Percentiles rank a stretch among this genome's conserved stretches.
phyloP scores from a whole-genome alignment of 2,113 vertebrate species.

The Neolamprologus brichardi region DNA sequence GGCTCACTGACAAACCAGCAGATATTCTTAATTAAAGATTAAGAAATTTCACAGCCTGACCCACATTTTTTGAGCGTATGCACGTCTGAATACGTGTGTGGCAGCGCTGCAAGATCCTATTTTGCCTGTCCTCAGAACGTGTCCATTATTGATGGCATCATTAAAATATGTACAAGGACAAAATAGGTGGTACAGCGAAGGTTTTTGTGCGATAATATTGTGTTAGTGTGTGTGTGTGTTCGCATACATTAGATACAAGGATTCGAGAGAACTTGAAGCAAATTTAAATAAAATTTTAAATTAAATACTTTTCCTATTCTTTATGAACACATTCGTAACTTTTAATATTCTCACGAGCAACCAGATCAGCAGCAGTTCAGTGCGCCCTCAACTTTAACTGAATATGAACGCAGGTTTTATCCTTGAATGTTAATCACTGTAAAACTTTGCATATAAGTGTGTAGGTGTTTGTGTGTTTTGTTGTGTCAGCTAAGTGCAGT shows the following conservation, averaged over 20 bases:
- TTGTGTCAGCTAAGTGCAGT: slow-evolving; percentile 57
- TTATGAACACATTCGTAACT: neutral
- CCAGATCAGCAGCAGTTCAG: neutral
- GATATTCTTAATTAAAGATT: slow-evolving; percentile 32
- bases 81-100: neutral
- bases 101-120: neutral
- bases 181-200: slow-evolving; percentile 27
- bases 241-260: neutral
- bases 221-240: neutral
- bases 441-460: slow-evolving; percentile 17
- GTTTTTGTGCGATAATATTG: neutral
- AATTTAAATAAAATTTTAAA: fast-evolving
- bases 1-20: neutral
- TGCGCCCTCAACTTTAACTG: neutral
- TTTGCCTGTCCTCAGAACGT: slow-evolving; percentile 23
- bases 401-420: neutral
- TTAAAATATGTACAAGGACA: slow-evolving; percentile 70
- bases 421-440: neutral
- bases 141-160: slow-evolving; percentile 66
- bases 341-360: neutral
- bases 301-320: neutral
- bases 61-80: neutral
- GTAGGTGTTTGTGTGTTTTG: slow-evolving; percentile 62
- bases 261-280: neutral
- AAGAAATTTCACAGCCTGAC: neutral